Evolutionary conservation across 2,888 invertebrate species (phyloP).

Genomic region (Habroteleia sp.): DNA sequence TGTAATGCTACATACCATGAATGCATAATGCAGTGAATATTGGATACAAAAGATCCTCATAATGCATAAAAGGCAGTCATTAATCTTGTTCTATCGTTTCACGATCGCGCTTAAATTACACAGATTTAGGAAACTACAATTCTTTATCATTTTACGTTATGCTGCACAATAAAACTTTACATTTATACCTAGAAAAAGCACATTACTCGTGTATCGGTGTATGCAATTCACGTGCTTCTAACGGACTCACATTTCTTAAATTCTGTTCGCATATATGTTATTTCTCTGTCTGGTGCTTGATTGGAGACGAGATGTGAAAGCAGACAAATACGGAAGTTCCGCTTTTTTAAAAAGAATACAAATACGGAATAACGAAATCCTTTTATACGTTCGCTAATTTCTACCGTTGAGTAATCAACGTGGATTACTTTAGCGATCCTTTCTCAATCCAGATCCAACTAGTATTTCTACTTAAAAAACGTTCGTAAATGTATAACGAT

Average conservation of each 20-base stretch:
- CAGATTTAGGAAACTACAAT: constrained; percentile 31
- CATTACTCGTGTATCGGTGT: constrained; percentile 23
- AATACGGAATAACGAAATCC: constrained; percentile 48
- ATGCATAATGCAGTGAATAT: constrained; percentile 46
- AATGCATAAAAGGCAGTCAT: constrained; percentile 47
- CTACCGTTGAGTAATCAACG: constrained; percentile 37
- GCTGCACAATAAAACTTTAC: constrained; percentile 3
- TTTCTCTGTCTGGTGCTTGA: constrained; percentile 55
- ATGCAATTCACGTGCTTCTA: constrained; percentile 38
- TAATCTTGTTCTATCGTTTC: constrained; percentile 47
- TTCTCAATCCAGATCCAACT: constrained; percentile 11
- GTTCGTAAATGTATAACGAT: constrained; percentile 10
- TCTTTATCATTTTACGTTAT: constrained; percentile 39
- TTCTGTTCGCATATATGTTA: constrained; percentile 44
- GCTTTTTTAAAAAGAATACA: constrained; percentile 36
- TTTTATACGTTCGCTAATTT: constrained; percentile 57
- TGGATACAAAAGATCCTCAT: constrained; percentile 43
- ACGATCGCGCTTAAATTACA: constrained; percentile 35
- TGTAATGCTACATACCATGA: constrained; percentile 46
- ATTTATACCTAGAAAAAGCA: constrained; percentile 5
- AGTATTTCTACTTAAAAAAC: constrained; percentile 14
- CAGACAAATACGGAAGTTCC: constrained; percentile 60
- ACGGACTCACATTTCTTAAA: constrained; percentile 41
- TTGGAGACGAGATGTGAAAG: constrained; percentile 56
- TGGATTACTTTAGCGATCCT: constrained; percentile 31